Evolutionary conservation across 2,797 vertebrate species (phyloP).

Genomic region (Smutsia gigantea): DNA sequence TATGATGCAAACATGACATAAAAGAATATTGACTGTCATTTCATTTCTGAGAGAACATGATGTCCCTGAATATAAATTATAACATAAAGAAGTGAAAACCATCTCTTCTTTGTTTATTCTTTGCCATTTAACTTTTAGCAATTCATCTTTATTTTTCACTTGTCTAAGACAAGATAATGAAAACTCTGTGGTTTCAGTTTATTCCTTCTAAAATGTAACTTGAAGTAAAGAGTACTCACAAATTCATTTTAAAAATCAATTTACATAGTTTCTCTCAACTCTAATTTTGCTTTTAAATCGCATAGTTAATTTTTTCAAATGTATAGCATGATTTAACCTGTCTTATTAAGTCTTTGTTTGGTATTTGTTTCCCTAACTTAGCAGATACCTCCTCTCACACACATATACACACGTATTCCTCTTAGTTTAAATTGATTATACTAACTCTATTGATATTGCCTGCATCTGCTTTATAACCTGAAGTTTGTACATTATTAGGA

Average conservation of each 20-base stretch:
- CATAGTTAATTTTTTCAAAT: slow-evolving; percentile 14
- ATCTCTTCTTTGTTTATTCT: slow-evolving; percentile 67
- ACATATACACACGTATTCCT: background rate
- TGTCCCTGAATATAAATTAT: slow-evolving; percentile 38
- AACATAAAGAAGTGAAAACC: background rate
- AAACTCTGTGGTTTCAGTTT: slow-evolving; percentile 54
- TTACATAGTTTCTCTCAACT: background rate
- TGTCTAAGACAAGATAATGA: slow-evolving; percentile 69
- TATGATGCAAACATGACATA: background rate
- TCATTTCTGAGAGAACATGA: slow-evolving; percentile 52
- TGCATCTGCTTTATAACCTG: background rate
- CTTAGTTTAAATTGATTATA: slow-evolving; percentile 36
- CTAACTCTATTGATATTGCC: slow-evolving; percentile 29
- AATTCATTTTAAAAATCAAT: slow-evolving; percentile 13
- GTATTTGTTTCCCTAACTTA: background rate
- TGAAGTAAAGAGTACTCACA: slow-evolving; percentile 11
- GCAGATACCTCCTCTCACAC: background rate
- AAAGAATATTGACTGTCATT: slow-evolving; percentile 40
- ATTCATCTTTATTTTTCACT: slow-evolving; percentile 80
- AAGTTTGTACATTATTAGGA: slow-evolving; percentile 70
- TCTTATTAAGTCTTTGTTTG: background rate
- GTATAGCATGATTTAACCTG: background rate
- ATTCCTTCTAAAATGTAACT: slow-evolving; percentile 30
- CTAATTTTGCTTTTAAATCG: slow-evolving; percentile 39
- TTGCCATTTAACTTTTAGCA: slow-evolving; percentile 68